phyloP scores from a whole-genome alignment of 2,888 invertebrate species.

The Stenodera caucasica region DNA sequence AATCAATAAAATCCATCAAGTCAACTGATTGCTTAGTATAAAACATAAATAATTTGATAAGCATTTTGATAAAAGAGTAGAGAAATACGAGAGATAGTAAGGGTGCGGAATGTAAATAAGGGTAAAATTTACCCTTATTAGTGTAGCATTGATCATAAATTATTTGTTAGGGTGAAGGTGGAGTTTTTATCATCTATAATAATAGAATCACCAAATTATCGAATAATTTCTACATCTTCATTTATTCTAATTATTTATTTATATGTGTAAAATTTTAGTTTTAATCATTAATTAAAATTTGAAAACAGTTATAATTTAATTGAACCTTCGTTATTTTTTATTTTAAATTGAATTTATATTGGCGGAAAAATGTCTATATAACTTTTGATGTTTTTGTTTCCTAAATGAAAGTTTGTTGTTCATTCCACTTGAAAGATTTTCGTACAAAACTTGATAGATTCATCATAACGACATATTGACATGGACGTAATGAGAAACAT shows the following conservation, averaged over 20 bases:
- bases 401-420: background rate
- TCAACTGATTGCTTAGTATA: background rate
- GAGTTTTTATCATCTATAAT: too few relatives aligned
- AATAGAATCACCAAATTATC: too few relatives aligned
- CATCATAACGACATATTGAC: background rate
- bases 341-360: too few relatives aligned
- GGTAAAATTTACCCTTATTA: constrained; percentile 4
- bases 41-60: background rate
- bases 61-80: background rate
- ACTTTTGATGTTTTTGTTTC: too few relatives aligned
- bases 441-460: background rate
- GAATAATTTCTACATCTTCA: too few relatives aligned
- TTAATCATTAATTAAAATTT: background rate
- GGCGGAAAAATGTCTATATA: too few relatives aligned
- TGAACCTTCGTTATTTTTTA: background rate
- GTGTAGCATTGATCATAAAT: background rate
- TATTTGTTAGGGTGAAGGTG: background rate
- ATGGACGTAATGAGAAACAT: background rate
- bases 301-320: background rate
- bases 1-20: constrained; percentile 3
- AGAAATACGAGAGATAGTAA: background rate
- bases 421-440: constrained; percentile 1
- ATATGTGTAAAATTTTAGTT: background rate
- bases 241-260: too few relatives aligned
- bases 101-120: constrained; percentile 1